Evolutionary conservation across 2,888 invertebrate genomes (phyloP), one percentile per base, ranked within the genome.

Genomic region (Platycheirus albimanus): DNA sequence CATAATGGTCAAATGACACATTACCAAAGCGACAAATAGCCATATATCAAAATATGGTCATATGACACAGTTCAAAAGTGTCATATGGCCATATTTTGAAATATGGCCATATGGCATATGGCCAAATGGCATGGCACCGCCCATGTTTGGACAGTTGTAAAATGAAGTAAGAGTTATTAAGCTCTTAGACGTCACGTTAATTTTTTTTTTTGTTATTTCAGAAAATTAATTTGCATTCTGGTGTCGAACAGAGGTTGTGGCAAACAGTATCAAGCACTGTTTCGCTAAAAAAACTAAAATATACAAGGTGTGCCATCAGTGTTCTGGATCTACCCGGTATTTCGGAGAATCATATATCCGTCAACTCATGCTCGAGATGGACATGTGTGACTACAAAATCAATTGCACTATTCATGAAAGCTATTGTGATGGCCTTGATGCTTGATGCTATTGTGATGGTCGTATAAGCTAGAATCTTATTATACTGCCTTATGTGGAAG

Each of bases 361-460:
- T 4, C 94, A 95, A 75, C 92, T 92, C 84, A 91, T 95, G 87
- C 94, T 95, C 0, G 92, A 94, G 61, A 93, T 96, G 81, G 92
- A 92, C 79, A 97, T 98, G 96, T 92, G 95, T 67, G 98, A 98
- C 90, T 98, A 96, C 89, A 96, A 96, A 93, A 95, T 98, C 0
- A 93, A 94, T 86, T 96, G 91, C 74, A 89, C 88, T 0, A 91
- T 91, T 77, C 91, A 91, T 33, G 64, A 70, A 7, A 83, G 87
- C 0, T 91, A 89, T 61, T 88, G 88, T 2, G 92, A 94, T 86
- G 93, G 92, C 85, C 90, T 90, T 0, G 91, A 92, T 36, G 93
- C 93, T 19, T 92, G 94, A n/a, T n/a, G n/a, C n/a, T n/a, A 88
- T 92, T 94, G 30, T n/a, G 96, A 96, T 0, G 97, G 97, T 0